Evolutionary conservation across 2,888 invertebrate species (phyloP), one percentile per base, ranked within the genome.

Genomic region (Trisateles emortualis): DNA sequence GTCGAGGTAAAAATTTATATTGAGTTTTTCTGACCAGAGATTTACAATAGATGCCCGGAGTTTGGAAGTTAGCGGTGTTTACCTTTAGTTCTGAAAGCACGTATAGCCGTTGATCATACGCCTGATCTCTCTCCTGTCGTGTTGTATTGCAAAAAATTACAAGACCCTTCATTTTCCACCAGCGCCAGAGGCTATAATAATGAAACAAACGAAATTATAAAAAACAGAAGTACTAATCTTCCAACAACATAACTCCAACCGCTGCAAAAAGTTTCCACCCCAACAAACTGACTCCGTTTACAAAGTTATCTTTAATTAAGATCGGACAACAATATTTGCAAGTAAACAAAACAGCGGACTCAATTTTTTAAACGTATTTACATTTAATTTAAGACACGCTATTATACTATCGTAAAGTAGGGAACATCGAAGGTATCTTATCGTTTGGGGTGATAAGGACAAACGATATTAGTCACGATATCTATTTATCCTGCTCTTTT

Each of bases 281-380:
- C 30, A 29, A 8, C n/a, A 36, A 19, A 19, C 36, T n/a, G 19
- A 29, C 30, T 22, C n/a, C 13, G 26, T 4, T 8, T 6, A 14
- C 13, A 36, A 48, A 49, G 52, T 52, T 62, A 69, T 60, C 70
- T 62, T 52, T 67, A 67, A 70, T 70, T 64, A 67, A 64, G 53
- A 70, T 68, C 64, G 41, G 46, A 19, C 38, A 50, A 49, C 43
- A 62, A 53, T 59, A 55, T 70, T 65, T 52, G 44, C 13, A 30
- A 11, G 45, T 56, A 65, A 61, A 68, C 65, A 68, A 68, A 58
- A 48, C 39, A 45, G 59, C 54, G 53, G 68, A 74, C 67, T 73
- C 62, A 72, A 69, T 72, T 78, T 78, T n/a, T 74, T 76, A 59
- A 67, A 68, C 66, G 70, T 78, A 76, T 80, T 80, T 80, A 78